Conservation (phyloP, 1,140 invertebrate species). For the Dendrolimus punctatus region DNA sequence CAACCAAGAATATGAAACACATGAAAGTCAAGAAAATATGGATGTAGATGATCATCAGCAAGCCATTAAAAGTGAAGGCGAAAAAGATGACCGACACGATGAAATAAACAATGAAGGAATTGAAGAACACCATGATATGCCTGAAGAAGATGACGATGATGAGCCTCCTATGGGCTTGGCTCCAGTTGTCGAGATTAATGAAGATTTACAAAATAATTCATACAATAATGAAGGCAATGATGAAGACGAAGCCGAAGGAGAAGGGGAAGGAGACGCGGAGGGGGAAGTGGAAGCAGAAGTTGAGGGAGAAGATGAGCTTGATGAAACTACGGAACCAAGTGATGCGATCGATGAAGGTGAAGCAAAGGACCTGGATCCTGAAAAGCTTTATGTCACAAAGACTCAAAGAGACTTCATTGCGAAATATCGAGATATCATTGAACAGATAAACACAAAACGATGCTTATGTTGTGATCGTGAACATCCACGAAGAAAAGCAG, state of each 20-base stretch:
- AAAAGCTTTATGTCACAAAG: slow-evolving; percentile 62
- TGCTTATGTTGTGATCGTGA: slow-evolving; percentile 65
- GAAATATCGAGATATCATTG: slow-evolving; percentile 63
- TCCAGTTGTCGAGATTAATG: slow-evolving; percentile 64
- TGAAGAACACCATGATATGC: slow-evolving; percentile 15
- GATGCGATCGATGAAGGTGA: slow-evolving; percentile 36
- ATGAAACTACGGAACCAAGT: slow-evolving; percentile 47
- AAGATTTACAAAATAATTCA: slow-evolving; percentile 50
- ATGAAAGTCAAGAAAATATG: slow-evolving; percentile 21
- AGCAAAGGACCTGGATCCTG: slow-evolving; percentile 46
- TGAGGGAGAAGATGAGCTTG: slow-evolving; percentile 30
- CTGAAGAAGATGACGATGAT: slow-evolving; percentile 48
- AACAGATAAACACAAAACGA: slow-evolving; percentile 66
- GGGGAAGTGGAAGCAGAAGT: too few species aligned
- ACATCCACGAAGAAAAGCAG: slow-evolving; percentile 64
- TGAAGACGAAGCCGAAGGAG: slow-evolving; percentile 35
- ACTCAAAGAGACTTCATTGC: slow-evolving; percentile 62
- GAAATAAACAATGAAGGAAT: slow-evolving; percentile 15
- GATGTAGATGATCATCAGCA: slow-evolving; percentile 21
- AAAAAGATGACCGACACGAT: slow-evolving; percentile 19
- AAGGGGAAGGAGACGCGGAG: slow-evolving; percentile 46
- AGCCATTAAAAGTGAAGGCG: slow-evolving; percentile 17
- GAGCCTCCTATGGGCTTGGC: slow-evolving; percentile 41
- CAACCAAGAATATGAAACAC: slow-evolving; percentile 29
- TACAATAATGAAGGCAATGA: slow-evolving; percentile 51